phyloP scores from a whole-genome alignment of 1,140 invertebrate genomes.

The Sogatella furcifera region DNA sequence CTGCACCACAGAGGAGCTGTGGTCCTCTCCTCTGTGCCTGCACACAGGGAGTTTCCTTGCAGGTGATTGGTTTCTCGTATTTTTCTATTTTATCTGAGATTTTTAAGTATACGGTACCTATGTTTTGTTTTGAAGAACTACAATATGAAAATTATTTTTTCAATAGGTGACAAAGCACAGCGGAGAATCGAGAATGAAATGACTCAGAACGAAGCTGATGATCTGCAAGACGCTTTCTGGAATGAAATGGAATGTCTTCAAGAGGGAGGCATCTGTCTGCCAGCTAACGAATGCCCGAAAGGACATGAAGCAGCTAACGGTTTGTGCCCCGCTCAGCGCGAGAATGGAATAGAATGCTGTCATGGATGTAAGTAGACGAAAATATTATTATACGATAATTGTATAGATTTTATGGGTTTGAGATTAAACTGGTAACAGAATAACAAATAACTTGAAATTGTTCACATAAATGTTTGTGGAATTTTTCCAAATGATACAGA shows the following conservation, averaged over 20 bases:
- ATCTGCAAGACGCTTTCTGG: constrained; percentile 22
- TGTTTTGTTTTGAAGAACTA: neutral
- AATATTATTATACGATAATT: too few species aligned
- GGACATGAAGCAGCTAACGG: constrained; percentile 26
- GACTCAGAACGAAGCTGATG: neutral
- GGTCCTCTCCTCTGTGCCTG: too few species aligned
- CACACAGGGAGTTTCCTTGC: too few species aligned
- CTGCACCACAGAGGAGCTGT: too few species aligned
- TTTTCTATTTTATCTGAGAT: too few species aligned
- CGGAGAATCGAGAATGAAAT: neutral
- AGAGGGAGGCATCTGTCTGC: constrained; percentile 31
- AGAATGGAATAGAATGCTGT: constrained; percentile 32
- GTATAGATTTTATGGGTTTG: too few species aligned
- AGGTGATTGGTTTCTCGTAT: too few species aligned
- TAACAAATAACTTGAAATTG: too few species aligned
- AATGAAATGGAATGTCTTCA: constrained; percentile 28
- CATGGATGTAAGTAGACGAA: constrained; percentile 29
- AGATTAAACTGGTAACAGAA: too few species aligned
- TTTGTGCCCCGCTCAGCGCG: constrained; percentile 29
- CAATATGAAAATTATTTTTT: neutral
- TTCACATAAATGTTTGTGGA: too few species aligned
- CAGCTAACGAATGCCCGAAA: constrained; percentile 25
- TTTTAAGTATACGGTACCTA: too few species aligned
- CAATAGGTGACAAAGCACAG: neutral
- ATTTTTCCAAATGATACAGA: too few species aligned